Percentiles rank a stretch among this genome's conserved stretches.
Evolutionary conservation across 1,140 invertebrate species (phyloP).

Genomic region (Musca vetustissima): DNA sequence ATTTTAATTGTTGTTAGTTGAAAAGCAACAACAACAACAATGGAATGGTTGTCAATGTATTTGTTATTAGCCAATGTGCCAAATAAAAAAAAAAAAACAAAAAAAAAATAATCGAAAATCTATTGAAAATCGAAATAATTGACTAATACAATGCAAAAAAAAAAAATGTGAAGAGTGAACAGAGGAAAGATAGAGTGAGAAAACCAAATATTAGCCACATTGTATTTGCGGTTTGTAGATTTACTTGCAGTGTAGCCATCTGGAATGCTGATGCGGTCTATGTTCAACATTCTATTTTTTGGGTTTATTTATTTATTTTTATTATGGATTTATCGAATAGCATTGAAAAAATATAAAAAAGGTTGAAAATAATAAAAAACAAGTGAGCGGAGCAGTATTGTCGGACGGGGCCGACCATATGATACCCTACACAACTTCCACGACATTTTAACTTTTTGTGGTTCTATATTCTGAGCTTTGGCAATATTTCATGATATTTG

Average conservation of each 20-base stretch:
- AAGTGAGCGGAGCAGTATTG: too few relatives aligned
- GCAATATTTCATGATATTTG: too few relatives aligned
- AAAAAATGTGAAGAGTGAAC: not conserved
- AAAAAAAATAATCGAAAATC: not conserved
- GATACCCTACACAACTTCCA: too few relatives aligned
- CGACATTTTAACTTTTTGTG: too few relatives aligned
- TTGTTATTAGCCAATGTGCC: not conserved
- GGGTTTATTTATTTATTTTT: too few relatives aligned
- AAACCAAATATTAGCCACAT: not conserved
- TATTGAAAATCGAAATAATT: slow-evolving; percentile 15
- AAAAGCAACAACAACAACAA: too few relatives aligned
- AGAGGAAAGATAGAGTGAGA: not conserved
- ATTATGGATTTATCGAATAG: too few relatives aligned
- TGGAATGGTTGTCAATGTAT: not conserved
- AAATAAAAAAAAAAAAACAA: not conserved
- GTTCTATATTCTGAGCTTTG: too few relatives aligned
- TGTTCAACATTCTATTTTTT: not conserved
- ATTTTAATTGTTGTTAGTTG: slow-evolving; percentile 20
- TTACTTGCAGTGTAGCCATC: not conserved
- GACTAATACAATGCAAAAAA: not conserved
- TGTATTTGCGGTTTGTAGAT: slow-evolving; percentile 10
- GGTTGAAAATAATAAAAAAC: too few relatives aligned
- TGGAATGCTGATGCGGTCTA: slow-evolving; percentile 2
- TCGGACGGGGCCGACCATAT: too few relatives aligned
- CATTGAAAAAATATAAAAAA: too few relatives aligned